Conservation (phyloP, 2,113 vertebrate genomes). For the Dicerorhinus sumatrensis region DNA sequence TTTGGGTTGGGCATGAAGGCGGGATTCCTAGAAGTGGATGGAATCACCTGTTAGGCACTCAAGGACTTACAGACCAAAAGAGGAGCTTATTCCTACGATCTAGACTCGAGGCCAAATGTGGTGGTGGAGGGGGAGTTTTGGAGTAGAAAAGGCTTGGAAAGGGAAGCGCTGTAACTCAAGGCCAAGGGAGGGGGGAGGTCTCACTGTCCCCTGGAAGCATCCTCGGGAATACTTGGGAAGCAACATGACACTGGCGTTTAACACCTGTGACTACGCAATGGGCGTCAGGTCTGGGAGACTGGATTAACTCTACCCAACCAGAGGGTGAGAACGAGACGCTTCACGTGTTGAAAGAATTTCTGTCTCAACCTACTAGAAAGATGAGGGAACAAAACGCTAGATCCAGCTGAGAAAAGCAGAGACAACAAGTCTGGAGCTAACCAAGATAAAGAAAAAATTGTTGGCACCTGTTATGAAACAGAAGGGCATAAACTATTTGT, state of each 20-base stretch:
- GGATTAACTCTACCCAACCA: conserved; percentile 17
- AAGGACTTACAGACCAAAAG: neutral
- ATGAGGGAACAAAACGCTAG: conserved; percentile 24
- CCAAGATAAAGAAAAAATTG: conserved; percentile 23
- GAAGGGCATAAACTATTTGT: conserved; percentile 60
- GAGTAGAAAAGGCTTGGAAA: neutral
- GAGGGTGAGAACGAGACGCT: neutral
- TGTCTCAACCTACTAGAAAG: neutral
- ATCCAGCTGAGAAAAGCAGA: conserved; percentile 55
- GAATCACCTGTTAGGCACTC: neutral
- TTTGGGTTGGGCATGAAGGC: neutral
- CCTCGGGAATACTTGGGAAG: neutral
- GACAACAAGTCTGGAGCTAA: conserved; percentile 53
- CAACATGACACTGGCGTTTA: neutral
- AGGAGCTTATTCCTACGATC: neutral
- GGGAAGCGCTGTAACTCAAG: neutral
- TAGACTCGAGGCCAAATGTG: neutral
- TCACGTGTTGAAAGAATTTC: conserved; percentile 33
- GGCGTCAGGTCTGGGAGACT: neutral
- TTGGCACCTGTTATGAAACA: conserved; percentile 55
- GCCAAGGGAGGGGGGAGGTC: no score
- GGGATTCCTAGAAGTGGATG: neutral
- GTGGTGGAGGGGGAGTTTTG: neutral
- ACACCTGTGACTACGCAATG: neutral
- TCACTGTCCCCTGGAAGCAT: neutral